These are phyloP conservation scores for Polypedilum pembai DNA, from an alignment of 1,140 invertebrate genomes.

Conservation along the genomic window DNA sequence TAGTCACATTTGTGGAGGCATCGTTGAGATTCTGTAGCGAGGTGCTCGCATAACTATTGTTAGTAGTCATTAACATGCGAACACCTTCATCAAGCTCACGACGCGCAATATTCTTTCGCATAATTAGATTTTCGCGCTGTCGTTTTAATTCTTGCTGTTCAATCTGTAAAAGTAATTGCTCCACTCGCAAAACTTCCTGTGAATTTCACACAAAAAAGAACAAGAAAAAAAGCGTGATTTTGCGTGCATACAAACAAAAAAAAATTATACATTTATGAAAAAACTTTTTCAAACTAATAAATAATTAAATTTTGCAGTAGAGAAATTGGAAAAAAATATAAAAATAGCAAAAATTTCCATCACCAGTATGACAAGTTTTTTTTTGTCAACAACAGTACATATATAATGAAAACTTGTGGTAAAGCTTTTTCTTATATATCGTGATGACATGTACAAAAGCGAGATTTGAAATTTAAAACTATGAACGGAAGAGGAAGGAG, in stretches of 20 bases:
- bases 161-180: constrained; percentile 63
- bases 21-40: constrained; percentile 54
- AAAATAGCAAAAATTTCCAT: no score
- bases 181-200: constrained; percentile 64
- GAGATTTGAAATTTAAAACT: no score
- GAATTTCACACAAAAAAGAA: constrained; percentile 29
- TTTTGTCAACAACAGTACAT: no score
- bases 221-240: constrained; percentile 11
- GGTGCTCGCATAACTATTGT: constrained; percentile 40
- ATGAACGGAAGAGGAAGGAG: no score
- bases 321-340: background rate
- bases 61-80: constrained; percentile 41
- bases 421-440: no score
- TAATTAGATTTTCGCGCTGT: constrained; percentile 59
- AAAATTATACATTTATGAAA: background rate
- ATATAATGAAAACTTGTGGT: no score
- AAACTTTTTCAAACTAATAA: background rate
- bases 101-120: constrained; percentile 52
- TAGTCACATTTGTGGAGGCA: constrained; percentile 34
- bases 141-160: constrained; percentile 70
- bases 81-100: constrained; percentile 44
- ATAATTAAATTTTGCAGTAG: background rate
- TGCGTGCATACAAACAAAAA: background rate
- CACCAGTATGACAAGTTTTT: no score
- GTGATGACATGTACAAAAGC: no score